These are phyloP conservation scores for Orchesella cincta DNA, from an alignment of 1,140 invertebrate genomes.

Conservation along the genomic window DNA sequence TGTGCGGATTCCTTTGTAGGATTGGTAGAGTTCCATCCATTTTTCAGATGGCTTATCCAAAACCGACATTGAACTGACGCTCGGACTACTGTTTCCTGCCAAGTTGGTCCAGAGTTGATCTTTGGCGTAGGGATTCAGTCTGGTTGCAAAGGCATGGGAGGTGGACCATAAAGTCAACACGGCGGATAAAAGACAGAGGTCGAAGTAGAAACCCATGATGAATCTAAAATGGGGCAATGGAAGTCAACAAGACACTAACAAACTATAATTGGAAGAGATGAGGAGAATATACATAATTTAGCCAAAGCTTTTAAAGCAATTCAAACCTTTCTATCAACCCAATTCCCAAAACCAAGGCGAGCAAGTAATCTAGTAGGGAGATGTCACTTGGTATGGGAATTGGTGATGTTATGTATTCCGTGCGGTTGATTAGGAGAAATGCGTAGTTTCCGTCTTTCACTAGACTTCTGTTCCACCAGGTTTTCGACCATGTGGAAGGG, in stretches of 20 bases:
- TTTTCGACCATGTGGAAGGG: not conserved
- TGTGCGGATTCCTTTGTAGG: conserved; percentile 2
- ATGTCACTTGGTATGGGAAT: not conserved
- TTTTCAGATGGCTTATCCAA: not conserved
- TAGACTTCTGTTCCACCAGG: not conserved
- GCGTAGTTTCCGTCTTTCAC: not conserved
- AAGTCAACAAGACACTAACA: too few species aligned
- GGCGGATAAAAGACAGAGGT: not conserved
- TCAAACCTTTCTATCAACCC: not conserved
- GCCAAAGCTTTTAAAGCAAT: not conserved
- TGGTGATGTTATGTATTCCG: not conserved
- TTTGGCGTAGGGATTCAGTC: not conserved
- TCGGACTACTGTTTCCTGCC: not conserved
- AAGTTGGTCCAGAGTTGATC: not conserved
- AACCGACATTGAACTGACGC: not conserved
- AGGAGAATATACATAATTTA: not conserved
- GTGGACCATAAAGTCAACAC: not conserved
- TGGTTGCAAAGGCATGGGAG: not conserved
- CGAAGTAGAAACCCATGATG: not conserved
- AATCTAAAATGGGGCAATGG: not conserved
- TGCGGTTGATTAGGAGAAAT: not conserved
- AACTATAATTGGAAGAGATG: not conserved
- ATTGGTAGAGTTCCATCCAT: not conserved
- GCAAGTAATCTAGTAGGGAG: not conserved
- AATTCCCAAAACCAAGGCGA: not conserved